Percentiles rank a stretch among this genome's conserved stretches.
phyloP scores from a whole-genome alignment of 2,797 vertebrate species.

The Rhinella marina region DNA sequence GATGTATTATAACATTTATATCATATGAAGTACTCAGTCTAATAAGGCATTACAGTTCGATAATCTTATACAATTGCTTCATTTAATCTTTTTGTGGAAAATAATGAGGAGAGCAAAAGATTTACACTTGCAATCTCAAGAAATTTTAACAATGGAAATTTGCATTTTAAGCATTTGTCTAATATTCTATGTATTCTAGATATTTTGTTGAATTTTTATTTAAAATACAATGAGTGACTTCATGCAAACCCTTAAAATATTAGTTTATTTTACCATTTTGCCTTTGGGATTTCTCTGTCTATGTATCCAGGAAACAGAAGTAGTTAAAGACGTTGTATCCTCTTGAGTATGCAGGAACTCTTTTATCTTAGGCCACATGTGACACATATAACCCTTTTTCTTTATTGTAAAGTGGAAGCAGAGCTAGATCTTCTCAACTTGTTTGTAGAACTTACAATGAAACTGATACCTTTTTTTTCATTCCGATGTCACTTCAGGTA shows the following conservation, averaged over 20 bases:
- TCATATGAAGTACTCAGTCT: not conserved
- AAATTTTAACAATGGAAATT: too few relatives aligned
- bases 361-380: slow-evolving; percentile 63
- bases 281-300: not conserved
- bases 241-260: not conserved
- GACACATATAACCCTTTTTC: slow-evolving; percentile 53
- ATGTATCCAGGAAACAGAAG: not conserved
- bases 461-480: slow-evolving; percentile 79
- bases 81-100: slow-evolving; percentile 6
- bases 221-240: not conserved
- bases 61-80: not conserved
- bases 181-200: too few relatives aligned
- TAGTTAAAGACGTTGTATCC: slow-evolving; percentile 58
- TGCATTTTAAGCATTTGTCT: too few relatives aligned
- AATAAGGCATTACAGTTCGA: not conserved
- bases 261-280: not conserved
- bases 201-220: not conserved
- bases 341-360: slow-evolving; percentile 27
- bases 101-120: not conserved
- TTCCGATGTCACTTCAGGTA: slow-evolving; percentile 74
- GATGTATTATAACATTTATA: not conserved
- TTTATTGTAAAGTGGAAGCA: slow-evolving; percentile 45
- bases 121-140: too few relatives aligned
- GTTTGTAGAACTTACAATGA: slow-evolving; percentile 73
- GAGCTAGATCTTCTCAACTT: slow-evolving; percentile 57